Percentiles rank a stretch among this genome's conserved stretches.
These are phyloP conservation scores for Tribolium freemani DNA, from an alignment of 2,888 invertebrate genomes.

Conservation along the genomic window DNA sequence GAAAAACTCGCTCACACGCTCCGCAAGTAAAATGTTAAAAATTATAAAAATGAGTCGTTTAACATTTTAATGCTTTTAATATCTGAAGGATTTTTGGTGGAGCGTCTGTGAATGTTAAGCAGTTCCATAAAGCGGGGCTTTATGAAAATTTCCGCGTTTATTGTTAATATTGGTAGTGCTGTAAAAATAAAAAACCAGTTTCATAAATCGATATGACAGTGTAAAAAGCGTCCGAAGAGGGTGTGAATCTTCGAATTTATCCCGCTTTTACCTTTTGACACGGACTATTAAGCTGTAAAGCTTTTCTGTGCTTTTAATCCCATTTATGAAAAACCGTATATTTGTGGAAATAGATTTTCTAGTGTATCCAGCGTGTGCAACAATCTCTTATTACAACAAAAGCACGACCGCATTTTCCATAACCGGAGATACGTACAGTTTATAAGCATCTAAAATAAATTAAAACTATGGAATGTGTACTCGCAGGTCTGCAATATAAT, in stretches of 20 bases:
- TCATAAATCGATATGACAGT: not conserved
- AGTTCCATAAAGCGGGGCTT: constrained; percentile 14
- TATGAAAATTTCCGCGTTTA: constrained; percentile 15
- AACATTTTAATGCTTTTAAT: not conserved
- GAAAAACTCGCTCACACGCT: no score
- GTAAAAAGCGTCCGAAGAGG: not conserved
- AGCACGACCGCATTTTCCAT: constrained; percentile 22
- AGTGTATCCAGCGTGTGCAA: constrained; percentile 7
- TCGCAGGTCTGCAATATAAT: constrained; percentile 11
- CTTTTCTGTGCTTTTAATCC: constrained; percentile 10
- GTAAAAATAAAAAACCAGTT: constrained; percentile 7
- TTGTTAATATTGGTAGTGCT: constrained; percentile 8
- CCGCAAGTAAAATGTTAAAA: not conserved
- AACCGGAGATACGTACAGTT: constrained; percentile 20
- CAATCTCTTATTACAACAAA: constrained; percentile 27
- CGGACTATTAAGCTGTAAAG: not conserved
- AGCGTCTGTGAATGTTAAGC: constrained; percentile 8
- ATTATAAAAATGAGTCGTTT: not conserved
- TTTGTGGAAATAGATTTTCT: constrained; percentile 27
- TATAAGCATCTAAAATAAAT: constrained; percentile 31
- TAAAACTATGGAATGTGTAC: constrained; percentile 23
- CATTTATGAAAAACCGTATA: constrained; percentile 31
- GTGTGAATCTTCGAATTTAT: constrained; percentile 20
- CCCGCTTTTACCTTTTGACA: constrained; percentile 1
- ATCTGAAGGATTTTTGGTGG: not conserved